Conservation (phyloP, 2,113 vertebrate species). For the Macaca fascicularis region DNA sequence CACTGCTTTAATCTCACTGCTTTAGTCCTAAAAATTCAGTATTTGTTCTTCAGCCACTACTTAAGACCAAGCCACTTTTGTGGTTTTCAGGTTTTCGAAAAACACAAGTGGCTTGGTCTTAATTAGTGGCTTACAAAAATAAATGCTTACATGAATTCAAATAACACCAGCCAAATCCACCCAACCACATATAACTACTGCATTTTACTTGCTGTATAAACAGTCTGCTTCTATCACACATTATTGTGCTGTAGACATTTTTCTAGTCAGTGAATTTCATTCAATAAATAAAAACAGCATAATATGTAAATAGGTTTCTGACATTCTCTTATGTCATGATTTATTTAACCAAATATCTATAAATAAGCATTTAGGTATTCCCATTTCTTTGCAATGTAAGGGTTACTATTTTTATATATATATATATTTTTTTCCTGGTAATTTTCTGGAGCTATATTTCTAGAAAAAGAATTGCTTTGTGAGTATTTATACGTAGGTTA, state of each 20-base stretch:
- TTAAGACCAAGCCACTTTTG: background rate
- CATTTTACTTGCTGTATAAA: conserved; percentile 24
- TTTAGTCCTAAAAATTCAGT: background rate
- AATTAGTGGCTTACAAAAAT: background rate
- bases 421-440: background rate
- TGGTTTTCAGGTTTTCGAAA: background rate
- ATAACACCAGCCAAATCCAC: background rate
- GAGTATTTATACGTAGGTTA: background rate
- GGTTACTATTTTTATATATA: background rate
- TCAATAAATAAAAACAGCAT: conserved; percentile 9
- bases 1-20: background rate
- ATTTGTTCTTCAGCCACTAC: background rate
- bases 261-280: conserved; percentile 33
- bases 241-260: background rate
- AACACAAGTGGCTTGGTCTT: too few species aligned
- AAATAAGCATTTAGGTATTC: background rate
- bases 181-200: background rate
- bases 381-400: background rate
- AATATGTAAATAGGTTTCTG: background rate
- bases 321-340: background rate
- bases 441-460: background rate
- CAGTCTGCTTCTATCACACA: background rate
- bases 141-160: conserved; percentile 30
- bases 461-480: background rate
- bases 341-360: background rate